Evolutionary conservation across 2,113 vertebrate species (phyloP).

Genomic region (Ailuropoda melanoleuca): DNA sequence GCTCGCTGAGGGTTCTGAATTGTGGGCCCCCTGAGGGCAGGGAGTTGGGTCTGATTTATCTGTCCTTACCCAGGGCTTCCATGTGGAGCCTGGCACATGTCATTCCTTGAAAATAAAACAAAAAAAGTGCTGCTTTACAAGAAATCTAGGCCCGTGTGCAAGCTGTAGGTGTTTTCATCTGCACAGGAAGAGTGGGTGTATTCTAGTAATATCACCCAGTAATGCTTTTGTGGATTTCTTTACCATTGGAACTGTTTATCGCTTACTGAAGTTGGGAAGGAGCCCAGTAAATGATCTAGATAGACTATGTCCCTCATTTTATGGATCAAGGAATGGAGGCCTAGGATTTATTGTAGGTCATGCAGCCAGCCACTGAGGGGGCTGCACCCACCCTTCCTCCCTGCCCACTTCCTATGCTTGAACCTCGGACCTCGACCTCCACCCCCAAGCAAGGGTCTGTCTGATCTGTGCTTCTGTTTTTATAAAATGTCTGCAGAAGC

Average conservation of each 20-base stretch:
- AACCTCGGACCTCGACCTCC: not conserved
- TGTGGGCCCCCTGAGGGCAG: not conserved
- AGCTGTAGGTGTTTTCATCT: not conserved
- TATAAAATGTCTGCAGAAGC: not conserved
- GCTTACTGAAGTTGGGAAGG: not conserved
- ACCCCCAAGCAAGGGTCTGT: not conserved
- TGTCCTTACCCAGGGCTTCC: not conserved
- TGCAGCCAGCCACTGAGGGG: accelerated
- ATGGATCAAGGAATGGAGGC: not conserved
- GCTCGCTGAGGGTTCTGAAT: not conserved
- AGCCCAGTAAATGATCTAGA: not conserved
- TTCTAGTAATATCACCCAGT: not conserved
- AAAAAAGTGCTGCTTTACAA: not conserved
- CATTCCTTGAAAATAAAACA: not conserved
- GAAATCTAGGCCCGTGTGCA: not conserved
- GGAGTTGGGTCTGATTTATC: not conserved
- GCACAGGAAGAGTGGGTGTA: not conserved
- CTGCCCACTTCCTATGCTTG: not conserved
- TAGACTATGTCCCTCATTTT: not conserved
- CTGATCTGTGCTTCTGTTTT: not conserved
- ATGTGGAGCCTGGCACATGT: not conserved
- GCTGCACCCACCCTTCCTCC: not conserved
- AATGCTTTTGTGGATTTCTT: not conserved
- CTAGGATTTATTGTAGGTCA: not conserved
- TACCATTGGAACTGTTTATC: not conserved